A percentile compares a stretch with the other conserved stretches of the same genome.
Conservation (phyloP, 2,113 vertebrate genomes). For the Hydrolagus affinis region DNA sequence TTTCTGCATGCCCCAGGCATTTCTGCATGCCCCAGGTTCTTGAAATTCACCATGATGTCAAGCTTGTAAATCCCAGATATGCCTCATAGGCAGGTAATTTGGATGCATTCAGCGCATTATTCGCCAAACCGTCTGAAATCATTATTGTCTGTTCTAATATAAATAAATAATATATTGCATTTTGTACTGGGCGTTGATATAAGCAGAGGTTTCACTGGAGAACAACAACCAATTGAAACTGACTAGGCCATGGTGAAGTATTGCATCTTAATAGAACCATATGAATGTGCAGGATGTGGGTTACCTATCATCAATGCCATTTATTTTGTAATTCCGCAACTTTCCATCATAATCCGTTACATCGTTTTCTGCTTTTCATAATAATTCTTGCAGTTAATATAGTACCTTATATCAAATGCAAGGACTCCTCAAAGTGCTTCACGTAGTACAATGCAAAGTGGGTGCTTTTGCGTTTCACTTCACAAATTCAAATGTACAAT, state of each 20-base stretch:
- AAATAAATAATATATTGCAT: too few species aligned
- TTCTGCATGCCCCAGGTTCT: too few species aligned
- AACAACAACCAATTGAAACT: background rate
- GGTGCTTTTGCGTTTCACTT: background rate
- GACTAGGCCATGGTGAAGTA: background rate
- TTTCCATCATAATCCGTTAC: background rate
- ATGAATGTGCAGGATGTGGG: background rate
- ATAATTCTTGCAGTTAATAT: too few species aligned
- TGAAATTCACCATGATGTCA: too few species aligned
- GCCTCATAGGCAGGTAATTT: background rate
- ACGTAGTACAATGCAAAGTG: too few species aligned
- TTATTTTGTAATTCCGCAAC: background rate
- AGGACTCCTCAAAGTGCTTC: too few species aligned
- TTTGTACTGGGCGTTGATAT: too few species aligned
- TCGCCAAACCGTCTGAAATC: too few species aligned
- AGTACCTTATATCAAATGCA: too few species aligned
- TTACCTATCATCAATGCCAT: background rate
- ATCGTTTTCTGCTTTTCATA: background rate
- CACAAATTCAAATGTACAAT: background rate
- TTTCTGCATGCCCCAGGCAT: too few species aligned
- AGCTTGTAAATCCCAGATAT: background rate
- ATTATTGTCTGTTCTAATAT: too few species aligned
- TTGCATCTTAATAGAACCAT: background rate
- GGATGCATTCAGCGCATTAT: too few species aligned
- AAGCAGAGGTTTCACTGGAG: background rate